phyloP scores from a whole-genome alignment of 2,113 vertebrate species.

The Picathartes gymnocephalus region DNA sequence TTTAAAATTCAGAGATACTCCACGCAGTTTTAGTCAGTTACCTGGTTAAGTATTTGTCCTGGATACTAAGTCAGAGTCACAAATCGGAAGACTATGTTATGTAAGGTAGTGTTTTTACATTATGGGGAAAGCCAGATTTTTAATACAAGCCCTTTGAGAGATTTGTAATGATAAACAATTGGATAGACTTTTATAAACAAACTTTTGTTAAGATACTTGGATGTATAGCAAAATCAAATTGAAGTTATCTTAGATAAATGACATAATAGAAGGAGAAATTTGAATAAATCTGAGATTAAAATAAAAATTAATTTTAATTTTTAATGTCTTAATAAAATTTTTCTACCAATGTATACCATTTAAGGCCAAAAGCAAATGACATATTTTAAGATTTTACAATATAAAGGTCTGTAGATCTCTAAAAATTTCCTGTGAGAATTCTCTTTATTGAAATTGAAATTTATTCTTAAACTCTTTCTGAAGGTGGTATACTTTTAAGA shows the following conservation, averaged over 20 bases:
- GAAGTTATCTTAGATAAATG: not conserved
- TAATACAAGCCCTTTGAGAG: not conserved
- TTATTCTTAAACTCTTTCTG: not conserved
- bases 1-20: not conserved
- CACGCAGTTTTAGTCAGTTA: not conserved
- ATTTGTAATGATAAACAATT: not conserved
- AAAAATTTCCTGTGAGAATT: not conserved
- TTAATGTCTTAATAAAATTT: not conserved
- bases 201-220: not conserved
- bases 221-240: not conserved
- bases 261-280: not conserved
- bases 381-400: not conserved
- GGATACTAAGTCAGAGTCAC: not conserved
- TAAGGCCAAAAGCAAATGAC: not conserved
- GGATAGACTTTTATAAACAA: not conserved
- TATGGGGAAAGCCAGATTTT: not conserved
- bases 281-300: not conserved
- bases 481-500: not conserved
- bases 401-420: not conserved
- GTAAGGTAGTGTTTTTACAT: not conserved
- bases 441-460: not conserved
- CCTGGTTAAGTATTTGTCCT: not conserved
- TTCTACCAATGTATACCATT: not conserved
- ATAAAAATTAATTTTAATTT: not conserved
- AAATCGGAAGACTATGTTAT: not conserved